phyloP scores from a whole-genome alignment of 2,797 vertebrate genomes.

The Falco biarmicus region DNA sequence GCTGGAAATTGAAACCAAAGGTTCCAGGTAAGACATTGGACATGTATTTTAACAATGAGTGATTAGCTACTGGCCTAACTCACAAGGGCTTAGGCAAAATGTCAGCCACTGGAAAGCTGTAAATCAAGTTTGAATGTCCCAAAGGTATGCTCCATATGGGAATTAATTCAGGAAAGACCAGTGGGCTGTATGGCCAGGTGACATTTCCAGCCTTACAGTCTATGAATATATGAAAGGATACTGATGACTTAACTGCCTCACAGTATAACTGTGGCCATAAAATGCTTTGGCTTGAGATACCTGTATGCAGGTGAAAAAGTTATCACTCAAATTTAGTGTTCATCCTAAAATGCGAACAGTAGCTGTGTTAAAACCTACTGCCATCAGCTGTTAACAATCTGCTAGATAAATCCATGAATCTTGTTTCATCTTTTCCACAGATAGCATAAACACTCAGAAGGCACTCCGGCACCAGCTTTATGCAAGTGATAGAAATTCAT shows the following conservation, averaged over 20 bases:
- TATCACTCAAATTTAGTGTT: not conserved
- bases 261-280: accelerated
- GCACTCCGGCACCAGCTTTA: not conserved
- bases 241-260: not conserved
- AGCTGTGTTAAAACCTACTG: not conserved
- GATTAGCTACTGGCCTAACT: not conserved
- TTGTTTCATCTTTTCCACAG: not conserved
- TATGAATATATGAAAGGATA: not conserved
- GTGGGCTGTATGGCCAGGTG: not conserved
- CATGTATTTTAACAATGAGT: not conserved
- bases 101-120: not conserved
- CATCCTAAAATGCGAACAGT: not conserved
- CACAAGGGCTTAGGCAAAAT: not conserved
- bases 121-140: not conserved
- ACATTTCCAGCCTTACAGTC: not conserved
- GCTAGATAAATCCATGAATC: not conserved
- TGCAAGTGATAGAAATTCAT: not conserved
- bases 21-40: not conserved
- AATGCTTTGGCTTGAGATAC: not conserved
- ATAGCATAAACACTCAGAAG: not conserved
- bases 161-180: not conserved
- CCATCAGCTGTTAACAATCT: not conserved
- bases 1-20: not conserved
- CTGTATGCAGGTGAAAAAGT: not conserved
- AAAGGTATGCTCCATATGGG: not conserved